phyloP scores from a whole-genome alignment of 1,140 invertebrate genomes.

The Papilio polyxenes region DNA sequence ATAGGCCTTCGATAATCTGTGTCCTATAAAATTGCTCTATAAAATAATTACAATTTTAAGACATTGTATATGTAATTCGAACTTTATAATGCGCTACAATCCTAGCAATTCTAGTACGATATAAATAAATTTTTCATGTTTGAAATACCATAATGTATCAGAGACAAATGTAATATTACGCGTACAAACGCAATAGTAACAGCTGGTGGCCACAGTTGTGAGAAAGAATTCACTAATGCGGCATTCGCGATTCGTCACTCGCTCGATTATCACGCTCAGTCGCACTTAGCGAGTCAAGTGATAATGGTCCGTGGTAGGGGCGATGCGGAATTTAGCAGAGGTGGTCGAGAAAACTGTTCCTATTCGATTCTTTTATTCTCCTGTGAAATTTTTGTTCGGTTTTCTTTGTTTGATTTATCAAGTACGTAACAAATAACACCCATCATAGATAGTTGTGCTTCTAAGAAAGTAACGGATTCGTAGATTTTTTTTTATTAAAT shows the following conservation, averaged over 20 bases:
- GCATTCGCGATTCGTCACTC: conserved; percentile 37
- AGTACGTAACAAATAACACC: background rate
- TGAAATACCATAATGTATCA: conserved; percentile 18
- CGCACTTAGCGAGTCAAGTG: conserved; percentile 34
- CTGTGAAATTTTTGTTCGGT: conserved; percentile 14
- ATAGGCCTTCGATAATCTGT: no score
- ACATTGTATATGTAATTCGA: background rate
- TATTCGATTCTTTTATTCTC: background rate
- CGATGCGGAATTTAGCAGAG: conserved; percentile 32
- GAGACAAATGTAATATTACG: conserved; percentile 19
- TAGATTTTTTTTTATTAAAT: background rate
- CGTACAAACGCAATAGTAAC: background rate
- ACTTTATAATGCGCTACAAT: background rate
- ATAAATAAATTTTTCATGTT: conserved; percentile 18
- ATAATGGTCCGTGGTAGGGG: conserved; percentile 34
- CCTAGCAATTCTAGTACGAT: background rate
- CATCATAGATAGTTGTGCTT: background rate
- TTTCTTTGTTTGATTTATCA: conserved; percentile 1
- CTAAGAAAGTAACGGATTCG: background rate
- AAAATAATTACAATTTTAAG: no score
- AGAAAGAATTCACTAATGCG: conserved; percentile 40
- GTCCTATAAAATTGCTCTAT: no score
- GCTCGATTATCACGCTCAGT: conserved; percentile 31
- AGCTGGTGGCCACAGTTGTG: conserved; percentile 33
- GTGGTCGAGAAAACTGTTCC: conserved; percentile 23